These are phyloP conservation scores for Pollicipes pollicipes DNA, from an alignment of 1,140 invertebrate species.

Conservation along the genomic window DNA sequence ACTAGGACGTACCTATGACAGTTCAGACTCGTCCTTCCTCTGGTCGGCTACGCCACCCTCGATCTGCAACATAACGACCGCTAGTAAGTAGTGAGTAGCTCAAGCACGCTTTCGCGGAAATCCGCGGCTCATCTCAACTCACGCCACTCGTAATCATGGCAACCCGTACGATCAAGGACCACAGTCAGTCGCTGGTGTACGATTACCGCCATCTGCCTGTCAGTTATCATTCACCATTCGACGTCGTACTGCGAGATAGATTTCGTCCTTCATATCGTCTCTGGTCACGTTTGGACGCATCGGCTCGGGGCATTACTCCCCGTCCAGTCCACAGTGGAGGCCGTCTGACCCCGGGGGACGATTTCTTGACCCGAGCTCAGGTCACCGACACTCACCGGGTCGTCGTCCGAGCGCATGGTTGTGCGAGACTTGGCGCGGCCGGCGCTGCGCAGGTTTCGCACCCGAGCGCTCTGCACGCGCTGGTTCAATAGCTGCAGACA, in stretches of 20 bases:
- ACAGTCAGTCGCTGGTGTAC: background rate
- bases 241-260: too few relatives aligned
- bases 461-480: background rate
- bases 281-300: background rate
- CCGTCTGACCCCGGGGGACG: too few relatives aligned
- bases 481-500: background rate
- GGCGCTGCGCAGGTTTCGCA: background rate
- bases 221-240: background rate
- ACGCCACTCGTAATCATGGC: background rate
- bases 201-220: background rate
- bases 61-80: background rate
- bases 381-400: background rate
- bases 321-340: too few relatives aligned
- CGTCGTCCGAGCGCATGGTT: background rate
- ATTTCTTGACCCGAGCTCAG: too few relatives aligned
- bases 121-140: background rate
- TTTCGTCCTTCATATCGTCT: background rate
- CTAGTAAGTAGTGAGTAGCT: too few relatives aligned
- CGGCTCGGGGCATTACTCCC: too few relatives aligned
- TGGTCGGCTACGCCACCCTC: background rate
- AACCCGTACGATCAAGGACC: too few relatives aligned
- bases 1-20: too few relatives aligned
- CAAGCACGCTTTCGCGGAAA: too few relatives aligned
- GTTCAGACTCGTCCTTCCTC: too few relatives aligned
- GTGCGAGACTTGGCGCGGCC: background rate